Evolutionary conservation across 2,797 vertebrate species (phyloP), one percentile per base, ranked within the genome.

Genomic region (Syndactyla subalaris): DNA sequence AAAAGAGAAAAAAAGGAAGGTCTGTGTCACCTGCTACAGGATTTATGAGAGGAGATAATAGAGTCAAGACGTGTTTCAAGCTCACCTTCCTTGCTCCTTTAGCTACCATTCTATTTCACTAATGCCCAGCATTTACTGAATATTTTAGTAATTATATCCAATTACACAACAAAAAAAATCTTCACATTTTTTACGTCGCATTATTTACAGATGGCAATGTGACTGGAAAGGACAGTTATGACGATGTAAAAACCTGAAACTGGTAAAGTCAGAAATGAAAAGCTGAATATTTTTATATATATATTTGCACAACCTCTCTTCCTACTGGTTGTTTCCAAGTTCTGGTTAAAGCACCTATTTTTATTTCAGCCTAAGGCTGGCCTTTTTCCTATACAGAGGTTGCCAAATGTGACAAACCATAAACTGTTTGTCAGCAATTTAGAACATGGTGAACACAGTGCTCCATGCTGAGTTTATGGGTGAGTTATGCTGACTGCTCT

Each of bases 381-480:
- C 46, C 45, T 65, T 87, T 75, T 94, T 92, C 95, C 85, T 91
- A n/a, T 71, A 26, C n/a, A 80, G 55, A 39, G 65, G 46, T 66
- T 97, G 91, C 92, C 89, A 96, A 96, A 94, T 88, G 81, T 78
- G 57, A 83, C 86, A 95, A 89, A 84, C 74, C 62, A 70, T 94
- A 89, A 90, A 88, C 85, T 89, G 83, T 92, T 92, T 96, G 92
- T 97, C 89, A 97, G 93, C 92, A 95, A 76, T 87, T 79, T 63
- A 96, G 34, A 93, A 51, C 49, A 59, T 55, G 27, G 30, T 81
- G 48, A 96, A 78, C 74, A 85, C 43, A 72, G 20, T 39, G 52
- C 91, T 83, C 61, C 70, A 67, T 77, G 66, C 93, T 93, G 94
- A 88, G 85, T 92, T 93, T 82, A 93, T 82, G 85, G 62, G 79